Percentiles rank a stretch among this genome's conserved stretches.
These are phyloP conservation scores for Hybognathus amarus DNA, from an alignment of 2,797 vertebrate species.

Conservation along the genomic window DNA sequence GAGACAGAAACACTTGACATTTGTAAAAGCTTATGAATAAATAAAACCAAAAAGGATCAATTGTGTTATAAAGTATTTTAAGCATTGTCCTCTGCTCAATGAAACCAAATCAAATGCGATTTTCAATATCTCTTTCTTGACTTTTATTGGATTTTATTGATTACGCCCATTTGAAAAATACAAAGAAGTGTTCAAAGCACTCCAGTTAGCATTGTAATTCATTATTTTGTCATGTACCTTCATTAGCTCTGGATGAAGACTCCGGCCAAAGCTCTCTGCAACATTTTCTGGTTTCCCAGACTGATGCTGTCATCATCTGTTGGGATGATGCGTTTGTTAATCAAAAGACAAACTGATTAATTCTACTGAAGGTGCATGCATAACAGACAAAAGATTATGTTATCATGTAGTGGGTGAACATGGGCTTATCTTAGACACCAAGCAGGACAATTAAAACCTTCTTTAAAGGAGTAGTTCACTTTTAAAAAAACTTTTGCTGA, in stretches of 20 bases:
- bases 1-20: slow-evolving; percentile 31
- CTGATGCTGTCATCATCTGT: slow-evolving; percentile 89
- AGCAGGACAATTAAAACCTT: not conserved
- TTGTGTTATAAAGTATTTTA: not conserved
- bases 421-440: not conserved
- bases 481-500: too few relatives aligned
- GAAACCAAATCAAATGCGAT: not conserved
- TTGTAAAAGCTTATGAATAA: not conserved
- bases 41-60: not conserved
- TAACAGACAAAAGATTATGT: not conserved
- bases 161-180: not conserved
- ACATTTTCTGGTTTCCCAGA: slow-evolving; percentile 90
- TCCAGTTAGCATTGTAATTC: not conserved
- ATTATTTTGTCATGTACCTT: slow-evolving; percentile 82
- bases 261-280: slow-evolving; percentile 90
- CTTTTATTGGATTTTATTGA: not conserved
- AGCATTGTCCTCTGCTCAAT: not conserved
- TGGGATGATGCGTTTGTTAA: slow-evolving; percentile 38
- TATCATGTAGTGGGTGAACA: not conserved
- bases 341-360: slow-evolving; percentile 1
- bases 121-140: not conserved
- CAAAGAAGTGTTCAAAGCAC: not conserved
- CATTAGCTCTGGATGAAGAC: slow-evolving; percentile 92
- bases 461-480: too few relatives aligned
- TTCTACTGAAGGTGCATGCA: not conserved